phyloP scores from a whole-genome alignment of 2,797 vertebrate genomes.

The Tokudaia muenninki region DNA sequence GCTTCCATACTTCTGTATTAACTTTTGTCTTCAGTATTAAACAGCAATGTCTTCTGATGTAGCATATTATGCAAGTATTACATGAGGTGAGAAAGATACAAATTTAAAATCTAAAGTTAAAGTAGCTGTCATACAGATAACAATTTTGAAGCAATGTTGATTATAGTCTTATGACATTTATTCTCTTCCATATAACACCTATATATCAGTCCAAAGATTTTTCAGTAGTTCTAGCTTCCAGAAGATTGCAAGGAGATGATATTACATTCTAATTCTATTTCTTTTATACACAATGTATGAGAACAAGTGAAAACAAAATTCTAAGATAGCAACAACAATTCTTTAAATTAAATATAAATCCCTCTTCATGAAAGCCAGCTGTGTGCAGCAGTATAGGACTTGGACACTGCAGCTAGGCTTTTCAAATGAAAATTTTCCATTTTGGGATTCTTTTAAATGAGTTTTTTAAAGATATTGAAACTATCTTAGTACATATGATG shows the following conservation, averaged over 20 bases:
- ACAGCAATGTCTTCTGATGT: background rate
- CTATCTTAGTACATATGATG: background rate
- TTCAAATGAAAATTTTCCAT: constrained; percentile 4
- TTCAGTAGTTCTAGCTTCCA: background rate
- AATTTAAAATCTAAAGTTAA: background rate
- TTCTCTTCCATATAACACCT: background rate
- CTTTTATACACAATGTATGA: background rate
- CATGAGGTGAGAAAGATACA: background rate
- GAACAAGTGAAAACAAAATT: constrained; percentile 19
- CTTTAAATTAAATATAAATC: background rate
- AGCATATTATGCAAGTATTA: background rate
- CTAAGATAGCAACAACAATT: background rate
- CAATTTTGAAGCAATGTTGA: background rate
- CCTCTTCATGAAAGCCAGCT: background rate
- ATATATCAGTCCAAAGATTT: background rate
- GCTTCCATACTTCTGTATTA: no score
- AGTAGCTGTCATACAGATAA: background rate
- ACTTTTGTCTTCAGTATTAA: background rate
- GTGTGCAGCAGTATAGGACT: background rate
- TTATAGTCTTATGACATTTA: background rate
- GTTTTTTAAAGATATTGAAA: background rate
- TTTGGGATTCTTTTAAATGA: background rate
- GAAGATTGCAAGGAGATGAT: background rate
- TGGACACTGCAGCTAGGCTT: background rate
- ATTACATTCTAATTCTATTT: background rate